These are phyloP conservation scores for Brachionus plicatilis DNA, from an alignment of 1,140 invertebrate species.

Conservation along the genomic window DNA sequence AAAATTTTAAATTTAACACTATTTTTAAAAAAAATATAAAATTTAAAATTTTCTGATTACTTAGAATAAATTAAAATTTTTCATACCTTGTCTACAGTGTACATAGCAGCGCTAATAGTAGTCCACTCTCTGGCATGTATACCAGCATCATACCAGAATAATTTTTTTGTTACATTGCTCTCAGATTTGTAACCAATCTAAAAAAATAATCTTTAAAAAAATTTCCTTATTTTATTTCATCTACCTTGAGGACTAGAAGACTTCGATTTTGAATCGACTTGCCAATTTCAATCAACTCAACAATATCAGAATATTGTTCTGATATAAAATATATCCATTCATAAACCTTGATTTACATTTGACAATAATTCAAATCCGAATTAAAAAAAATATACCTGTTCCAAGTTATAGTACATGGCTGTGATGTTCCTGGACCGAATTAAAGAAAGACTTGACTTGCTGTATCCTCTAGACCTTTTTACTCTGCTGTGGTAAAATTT, in stretches of 20 bases:
- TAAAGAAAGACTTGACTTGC: not conserved
- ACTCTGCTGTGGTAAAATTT: not conserved
- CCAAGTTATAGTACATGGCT: not conserved
- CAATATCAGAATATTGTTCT: not conserved
- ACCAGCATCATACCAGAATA: constrained; percentile 23
- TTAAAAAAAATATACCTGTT: not conserved
- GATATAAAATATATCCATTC: not conserved
- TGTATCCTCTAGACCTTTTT: not conserved
- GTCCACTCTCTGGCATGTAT: constrained; percentile 28
- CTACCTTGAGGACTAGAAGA: constrained; percentile 12
- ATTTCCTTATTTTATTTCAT: not conserved
- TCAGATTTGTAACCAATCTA: not conserved
- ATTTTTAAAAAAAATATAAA: too few species aligned
- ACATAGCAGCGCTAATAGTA: not conserved
- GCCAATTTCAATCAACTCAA: constrained; percentile 19
- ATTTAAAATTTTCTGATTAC: too few species aligned
- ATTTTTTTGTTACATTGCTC: not conserved
- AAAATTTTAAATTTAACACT: too few species aligned
- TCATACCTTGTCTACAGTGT: not conserved
- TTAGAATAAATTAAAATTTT: not conserved
- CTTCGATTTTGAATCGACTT: not conserved
- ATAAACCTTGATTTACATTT: not conserved
- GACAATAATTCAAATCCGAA: not conserved
- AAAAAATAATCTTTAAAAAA: not conserved
- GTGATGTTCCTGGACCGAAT: not conserved